Evolutionary conservation across 2,888 invertebrate genomes (phyloP).

Genomic region (Adineta ricciae): DNA sequence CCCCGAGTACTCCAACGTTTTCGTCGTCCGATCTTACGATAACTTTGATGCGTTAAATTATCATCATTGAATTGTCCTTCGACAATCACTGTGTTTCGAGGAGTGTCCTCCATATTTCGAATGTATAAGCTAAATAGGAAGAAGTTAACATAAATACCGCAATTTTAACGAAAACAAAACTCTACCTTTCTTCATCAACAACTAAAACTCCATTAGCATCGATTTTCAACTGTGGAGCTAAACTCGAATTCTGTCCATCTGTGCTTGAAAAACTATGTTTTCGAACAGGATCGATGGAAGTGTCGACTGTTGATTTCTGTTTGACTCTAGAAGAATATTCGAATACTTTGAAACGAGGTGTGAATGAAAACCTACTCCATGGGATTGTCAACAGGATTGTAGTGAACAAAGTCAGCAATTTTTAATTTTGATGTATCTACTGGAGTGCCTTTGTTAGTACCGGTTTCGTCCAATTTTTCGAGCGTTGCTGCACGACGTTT

Average conservation of each 20-base stretch:
- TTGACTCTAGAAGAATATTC: background rate
- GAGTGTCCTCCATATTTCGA: background rate
- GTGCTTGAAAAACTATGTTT: background rate
- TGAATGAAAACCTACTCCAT: background rate
- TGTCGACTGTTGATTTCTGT: background rate
- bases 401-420: background rate
- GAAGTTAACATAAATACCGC: background rate
- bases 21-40: slow-evolving; percentile 28
- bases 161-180: slow-evolving; percentile 37
- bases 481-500: background rate
- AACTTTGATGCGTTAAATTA: slow-evolving; percentile 32
- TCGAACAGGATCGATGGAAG: background rate
- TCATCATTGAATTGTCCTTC: slow-evolving; percentile 25
- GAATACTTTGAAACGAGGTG: background rate
- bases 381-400: background rate
- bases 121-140: background rate
- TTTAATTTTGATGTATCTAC: background rate
- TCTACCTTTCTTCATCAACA: slow-evolving; percentile 48
- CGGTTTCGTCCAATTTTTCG: background rate
- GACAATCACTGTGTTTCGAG: background rate
- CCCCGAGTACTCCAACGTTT: slow-evolving; percentile 29
- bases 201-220: slow-evolving; percentile 47
- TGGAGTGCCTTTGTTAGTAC: background rate
- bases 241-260: background rate
- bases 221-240: slow-evolving; percentile 46